Base-by-base conservation (phyloP, 2,113 vertebrate genomes). In the Sapayoa aenigma region DNA sequence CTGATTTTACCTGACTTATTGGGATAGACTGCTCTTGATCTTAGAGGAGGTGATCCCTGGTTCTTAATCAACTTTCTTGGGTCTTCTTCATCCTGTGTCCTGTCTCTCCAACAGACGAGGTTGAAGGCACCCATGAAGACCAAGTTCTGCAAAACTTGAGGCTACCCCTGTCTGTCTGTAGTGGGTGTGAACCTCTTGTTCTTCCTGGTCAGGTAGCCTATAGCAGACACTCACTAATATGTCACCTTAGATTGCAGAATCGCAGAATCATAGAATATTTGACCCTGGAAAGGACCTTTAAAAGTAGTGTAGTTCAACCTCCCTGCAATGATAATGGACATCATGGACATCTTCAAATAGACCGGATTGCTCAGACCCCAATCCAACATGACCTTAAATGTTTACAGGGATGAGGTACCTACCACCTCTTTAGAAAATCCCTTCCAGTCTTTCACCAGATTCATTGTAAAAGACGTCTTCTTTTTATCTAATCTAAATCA, bases 51-150 rank as follows among this genome's bases (percentile, higher is more conserved):
- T 31, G 44, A 72, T 41, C 25, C 7, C 27, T 69, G 13, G 63
- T n/a, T 58, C 44, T 9, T 46, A 58, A 31, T 5, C 30, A 46
- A 20, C 5, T 41, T 59, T 35, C 10, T 47, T 79, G 35, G 14
- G 2, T 8, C 8, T 11, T 0, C 5, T 55, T 79, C n/a, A 7
- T 30, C 22, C 23, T 25, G 2, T 42, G 4, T 59, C 14, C 12
- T 66, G 5, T 23, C 5, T 37, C 4, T 73, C 9, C 19, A 62
- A 20, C 8, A 63, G 24, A 27, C n/a, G 11, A 39, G 2, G 8
- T 20, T 86, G 31, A 76, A 66, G 20, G 9, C 12, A n/a, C 9
- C 3, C n/a, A 28, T 30, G 4, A 82, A 5, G 18, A 77, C 17
- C 12, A 50, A 59, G 9, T 13, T 11, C 21, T 87, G 7, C 5